A percentile compares a stretch with the other conserved stretches of the same genome.
phyloP scores from a whole-genome alignment of 2,113 vertebrate genomes.

The Sorex fumeus region DNA sequence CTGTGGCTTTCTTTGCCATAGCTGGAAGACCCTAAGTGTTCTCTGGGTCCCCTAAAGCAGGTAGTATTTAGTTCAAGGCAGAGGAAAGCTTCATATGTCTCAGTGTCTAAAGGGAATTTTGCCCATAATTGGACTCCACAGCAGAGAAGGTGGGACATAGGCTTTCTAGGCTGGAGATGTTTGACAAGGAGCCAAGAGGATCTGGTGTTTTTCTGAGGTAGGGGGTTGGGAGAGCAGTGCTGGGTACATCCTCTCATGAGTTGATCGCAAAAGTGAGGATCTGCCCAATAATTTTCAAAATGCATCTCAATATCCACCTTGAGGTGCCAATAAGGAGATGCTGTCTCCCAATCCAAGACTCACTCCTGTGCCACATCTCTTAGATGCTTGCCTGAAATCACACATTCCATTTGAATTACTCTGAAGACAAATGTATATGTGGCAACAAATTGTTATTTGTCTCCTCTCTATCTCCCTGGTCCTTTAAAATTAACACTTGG shows the following conservation, averaged over 20 bases:
- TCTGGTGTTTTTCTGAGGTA: not conserved
- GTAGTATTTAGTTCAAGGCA: not conserved
- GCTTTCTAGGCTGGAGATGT: not conserved
- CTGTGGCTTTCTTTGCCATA: not conserved
- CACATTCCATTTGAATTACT: not conserved
- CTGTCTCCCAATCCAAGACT: not conserved
- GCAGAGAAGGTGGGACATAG: not conserved
- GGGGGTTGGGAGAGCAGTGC: too few species aligned
- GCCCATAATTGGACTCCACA: not conserved
- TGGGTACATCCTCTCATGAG: accelerated
- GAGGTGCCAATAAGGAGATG: not conserved
- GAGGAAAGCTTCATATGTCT: not conserved
- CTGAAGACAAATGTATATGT: not conserved
- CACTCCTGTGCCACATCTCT: not conserved
- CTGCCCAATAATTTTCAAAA: not conserved
- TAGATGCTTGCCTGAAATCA: not conserved
- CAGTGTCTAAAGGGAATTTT: not conserved
- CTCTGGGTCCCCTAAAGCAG: not conserved
- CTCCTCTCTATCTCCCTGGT: not conserved
- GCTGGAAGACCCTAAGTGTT: not conserved
- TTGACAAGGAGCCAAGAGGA: not conserved
- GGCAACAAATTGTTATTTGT: not conserved
- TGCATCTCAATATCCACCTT: accelerated
- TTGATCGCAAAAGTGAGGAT: accelerated
- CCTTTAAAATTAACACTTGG: not conserved